Conservation (phyloP, 2,113 vertebrate genomes). For the Acinonyx jubatus region DNA sequence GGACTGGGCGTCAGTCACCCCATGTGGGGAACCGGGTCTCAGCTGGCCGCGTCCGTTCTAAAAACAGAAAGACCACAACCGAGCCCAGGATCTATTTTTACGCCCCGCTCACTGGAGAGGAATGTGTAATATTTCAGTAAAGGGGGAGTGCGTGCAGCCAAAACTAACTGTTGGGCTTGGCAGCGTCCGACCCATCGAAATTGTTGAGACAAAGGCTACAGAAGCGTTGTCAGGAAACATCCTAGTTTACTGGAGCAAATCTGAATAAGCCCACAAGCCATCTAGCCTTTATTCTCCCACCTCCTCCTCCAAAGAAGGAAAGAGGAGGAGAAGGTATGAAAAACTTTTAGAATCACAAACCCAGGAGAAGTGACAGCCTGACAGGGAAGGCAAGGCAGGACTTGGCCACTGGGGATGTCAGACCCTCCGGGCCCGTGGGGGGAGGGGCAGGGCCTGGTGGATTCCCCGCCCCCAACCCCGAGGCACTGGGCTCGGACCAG, state of each 20-base stretch:
- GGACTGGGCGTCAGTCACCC: not conserved
- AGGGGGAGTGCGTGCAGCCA: slow-evolving; percentile 71
- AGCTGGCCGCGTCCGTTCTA: slow-evolving; percentile 60
- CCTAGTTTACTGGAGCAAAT: slow-evolving; percentile 51
- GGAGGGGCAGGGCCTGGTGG: not conserved
- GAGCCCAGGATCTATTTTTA: slow-evolving; percentile 77
- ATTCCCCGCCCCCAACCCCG: fast-evolving
- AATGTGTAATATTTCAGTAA: slow-evolving; percentile 84
- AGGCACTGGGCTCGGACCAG: not conserved
- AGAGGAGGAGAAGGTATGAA: not conserved
- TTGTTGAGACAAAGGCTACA: slow-evolving; percentile 73
- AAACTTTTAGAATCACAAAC: not conserved
- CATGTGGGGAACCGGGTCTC: slow-evolving; percentile 56
- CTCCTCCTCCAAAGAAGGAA: not conserved
- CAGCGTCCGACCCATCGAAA: slow-evolving; percentile 64
- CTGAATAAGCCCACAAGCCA: not conserved
- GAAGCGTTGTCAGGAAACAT: slow-evolving; percentile 54
- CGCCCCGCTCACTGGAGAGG: slow-evolving; percentile 82
- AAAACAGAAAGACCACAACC: slow-evolving; percentile 81
- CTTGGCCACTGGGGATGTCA: not conserved
- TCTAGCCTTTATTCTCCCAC: slow-evolving; percentile 5
- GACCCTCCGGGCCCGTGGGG: not conserved
- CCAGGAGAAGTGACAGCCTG: not conserved
- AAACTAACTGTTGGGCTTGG: slow-evolving; percentile 84
- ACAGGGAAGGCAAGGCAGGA: fast-evolving